A percentile compares a stretch with the other conserved stretches of the same genome.
Evolutionary conservation across 1,140 invertebrate genomes (phyloP).

Genomic region (Drosophila pectinifera): DNA sequence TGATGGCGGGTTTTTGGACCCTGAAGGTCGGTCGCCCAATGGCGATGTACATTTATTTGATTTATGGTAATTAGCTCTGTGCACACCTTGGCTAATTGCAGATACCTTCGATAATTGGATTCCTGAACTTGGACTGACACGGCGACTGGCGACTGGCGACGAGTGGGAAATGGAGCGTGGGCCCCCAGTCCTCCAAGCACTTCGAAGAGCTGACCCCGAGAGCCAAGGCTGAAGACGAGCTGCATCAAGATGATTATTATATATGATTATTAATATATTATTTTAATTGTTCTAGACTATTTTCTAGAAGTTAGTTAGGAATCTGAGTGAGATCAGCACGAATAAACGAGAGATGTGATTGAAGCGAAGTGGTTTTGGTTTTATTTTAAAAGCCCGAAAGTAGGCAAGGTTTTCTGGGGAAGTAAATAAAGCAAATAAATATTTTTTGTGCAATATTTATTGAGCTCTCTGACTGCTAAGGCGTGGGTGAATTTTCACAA

Average conservation of each 20-base stretch:
- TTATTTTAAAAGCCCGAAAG: slow-evolving; percentile 34
- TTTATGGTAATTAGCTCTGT: slow-evolving; percentile 69
- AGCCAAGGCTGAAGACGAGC: slow-evolving; percentile 37
- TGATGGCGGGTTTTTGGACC: slow-evolving; percentile 26
- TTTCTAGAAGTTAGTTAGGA: slow-evolving; percentile 12
- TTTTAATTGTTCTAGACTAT: background rate
- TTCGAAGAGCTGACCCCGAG: slow-evolving; percentile 31
- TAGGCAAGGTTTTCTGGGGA: too few species aligned
- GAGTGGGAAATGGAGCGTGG: slow-evolving; percentile 8
- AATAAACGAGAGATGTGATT: slow-evolving; percentile 23
- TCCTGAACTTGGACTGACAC: slow-evolving; percentile 73
- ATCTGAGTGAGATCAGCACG: slow-evolving; percentile 10
- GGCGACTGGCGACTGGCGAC: slow-evolving; percentile 45
- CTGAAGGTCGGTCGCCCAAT: slow-evolving; percentile 43
- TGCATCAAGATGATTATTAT: slow-evolving; percentile 17
- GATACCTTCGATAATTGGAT: slow-evolving; percentile 80
- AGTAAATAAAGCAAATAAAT: background rate
- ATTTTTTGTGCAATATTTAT: too few species aligned
- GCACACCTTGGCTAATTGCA: slow-evolving; percentile 60
- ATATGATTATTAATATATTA: too few species aligned
- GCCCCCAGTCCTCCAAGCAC: too few species aligned
- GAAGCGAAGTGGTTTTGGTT: background rate
- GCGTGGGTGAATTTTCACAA: background rate
- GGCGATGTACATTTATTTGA: slow-evolving; percentile 59
- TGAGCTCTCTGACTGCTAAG: background rate